Evolutionary conservation across 2,888 invertebrate genomes (phyloP).

Genomic region (Auanema sp.): DNA sequence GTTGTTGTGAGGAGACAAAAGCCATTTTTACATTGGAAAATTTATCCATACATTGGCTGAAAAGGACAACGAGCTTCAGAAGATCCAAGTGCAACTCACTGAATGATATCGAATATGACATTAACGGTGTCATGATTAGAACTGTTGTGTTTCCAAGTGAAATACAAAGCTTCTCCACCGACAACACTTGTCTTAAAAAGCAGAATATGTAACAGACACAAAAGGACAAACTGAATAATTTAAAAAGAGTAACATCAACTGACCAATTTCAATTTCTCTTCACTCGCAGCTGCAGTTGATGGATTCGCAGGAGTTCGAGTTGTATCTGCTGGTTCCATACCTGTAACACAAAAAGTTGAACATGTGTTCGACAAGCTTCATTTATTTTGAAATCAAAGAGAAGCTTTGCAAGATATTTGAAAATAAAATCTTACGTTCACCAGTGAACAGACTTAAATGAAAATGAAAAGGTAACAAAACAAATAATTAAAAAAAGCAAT

Average conservation of each 20-base stretch:
- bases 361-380: too few species aligned
- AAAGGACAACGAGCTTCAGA: neutral
- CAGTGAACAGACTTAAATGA: too few species aligned
- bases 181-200: constrained; percentile 7
- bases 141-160: constrained; percentile 9
- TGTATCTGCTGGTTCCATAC: too few species aligned
- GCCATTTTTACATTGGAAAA: constrained; percentile 3
- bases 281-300: constrained; percentile 1
- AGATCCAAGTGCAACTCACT: neutral
- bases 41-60: constrained; percentile 1
- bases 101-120: constrained; percentile 6
- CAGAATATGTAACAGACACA: too few species aligned
- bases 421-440: too few species aligned
- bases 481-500: too few species aligned
- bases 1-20: neutral
- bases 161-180: constrained; percentile 11
- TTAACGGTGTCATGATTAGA: neutral
- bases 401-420: too few species aligned
- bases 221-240: too few species aligned
- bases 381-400: too few species aligned
- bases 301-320: too few species aligned
- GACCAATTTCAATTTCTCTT: constrained; percentile 8
- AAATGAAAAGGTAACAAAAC: too few species aligned
- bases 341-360: too few species aligned
- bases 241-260: neutral